Base-by-base conservation (phyloP, 2,888 invertebrate species). In the Drosophila maculinotata region DNA sequence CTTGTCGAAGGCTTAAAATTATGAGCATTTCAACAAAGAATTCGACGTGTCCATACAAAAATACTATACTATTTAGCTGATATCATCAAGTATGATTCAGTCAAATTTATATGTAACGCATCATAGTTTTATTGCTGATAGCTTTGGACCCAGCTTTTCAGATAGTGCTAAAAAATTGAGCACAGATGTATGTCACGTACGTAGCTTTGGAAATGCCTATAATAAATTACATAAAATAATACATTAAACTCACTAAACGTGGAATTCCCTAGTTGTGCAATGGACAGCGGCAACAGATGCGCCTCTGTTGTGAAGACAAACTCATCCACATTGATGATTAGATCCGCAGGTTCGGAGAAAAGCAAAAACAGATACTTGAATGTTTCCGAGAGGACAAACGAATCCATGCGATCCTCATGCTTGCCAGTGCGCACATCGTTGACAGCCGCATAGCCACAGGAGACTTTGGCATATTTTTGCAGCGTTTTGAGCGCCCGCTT, bases 401-500 rank as follows among this genome's bases (percentile, higher is more conserved):
- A 99, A 90, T 99, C 99, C 98, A 99, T 98, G 71, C 98, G 94
- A 89, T 99, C 98, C 90, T 99, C 98, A 88, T 97, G 97, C 62
- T 94, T 94, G 25, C 96, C 95, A 0, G 97, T 97, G 41, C 98
- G 93, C 1, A 99, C 97, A 91, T 99, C 98, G 85, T 97, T 97
- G n/a, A 99, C 97, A 1, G 98, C 98, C 1, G 99, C 99, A 92
- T 97, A 99, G 0, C 99, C 99, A 91, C 99, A 99, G 1, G 96
- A 94, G n/a, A 98, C 98, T 81, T 96, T 93, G 0, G 99, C 96
- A 92, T 97, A 95, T 76, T 95, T 95, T 90, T 99, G 97, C 23
- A 99, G 92, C 58, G 97, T 96, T 83, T 95, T 95, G 28, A 99
- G 92, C 0, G 97, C 97, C 65, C 95, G 95, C 85, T 96, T 95